Conservation (phyloP, 1,140 invertebrate genomes). For the Pemphigus obesinymphae region DNA sequence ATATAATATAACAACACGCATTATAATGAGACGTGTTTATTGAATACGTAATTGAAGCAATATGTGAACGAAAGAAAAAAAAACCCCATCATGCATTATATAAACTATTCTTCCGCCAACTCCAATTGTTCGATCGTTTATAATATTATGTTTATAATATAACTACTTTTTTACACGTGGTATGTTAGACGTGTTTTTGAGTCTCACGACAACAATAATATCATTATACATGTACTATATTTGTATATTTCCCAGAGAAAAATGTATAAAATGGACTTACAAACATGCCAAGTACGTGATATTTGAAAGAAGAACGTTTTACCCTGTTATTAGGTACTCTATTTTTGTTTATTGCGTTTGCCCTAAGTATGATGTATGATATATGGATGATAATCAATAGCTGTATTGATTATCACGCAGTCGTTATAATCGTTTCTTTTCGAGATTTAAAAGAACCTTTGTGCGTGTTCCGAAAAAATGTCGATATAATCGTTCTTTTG, state of each 20-base stretch:
- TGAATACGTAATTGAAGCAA: neutral
- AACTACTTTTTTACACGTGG: neutral
- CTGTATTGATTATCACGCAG: neutral
- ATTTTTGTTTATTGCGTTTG: neutral
- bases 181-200: neutral
- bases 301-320: neutral
- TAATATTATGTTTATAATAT: neutral
- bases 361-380: too few species aligned
- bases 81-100: neutral
- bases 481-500: too few species aligned
- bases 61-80: neutral
- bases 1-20: neutral
- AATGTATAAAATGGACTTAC: neutral
- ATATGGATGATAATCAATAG: neutral
- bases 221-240: too few species aligned
- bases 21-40: neutral
- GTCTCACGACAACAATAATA: neutral
- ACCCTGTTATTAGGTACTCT: neutral
- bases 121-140: neutral
- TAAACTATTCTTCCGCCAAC: slow-evolving; percentile 4
- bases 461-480: too few species aligned
- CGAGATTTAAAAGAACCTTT: neutral
- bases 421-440: neutral
- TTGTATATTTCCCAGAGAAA: too few species aligned
- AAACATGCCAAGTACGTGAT: neutral